Base-by-base conservation (phyloP, 1,140 invertebrate species). In the Atopsyche davidsoni region DNA sequence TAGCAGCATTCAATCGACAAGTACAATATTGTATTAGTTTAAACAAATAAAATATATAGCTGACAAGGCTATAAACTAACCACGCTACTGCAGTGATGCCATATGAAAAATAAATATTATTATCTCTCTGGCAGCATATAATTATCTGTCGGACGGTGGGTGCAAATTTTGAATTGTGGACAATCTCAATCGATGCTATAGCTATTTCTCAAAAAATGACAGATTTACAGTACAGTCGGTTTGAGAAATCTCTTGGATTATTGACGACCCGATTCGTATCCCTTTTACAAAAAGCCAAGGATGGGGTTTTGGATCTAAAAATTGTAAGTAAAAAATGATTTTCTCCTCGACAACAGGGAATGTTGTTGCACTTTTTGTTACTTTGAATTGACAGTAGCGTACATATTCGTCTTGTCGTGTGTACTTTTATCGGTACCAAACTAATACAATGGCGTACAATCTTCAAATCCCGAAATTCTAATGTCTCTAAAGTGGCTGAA, bases 201-300 rank as follows among this genome's bases (percentile, higher is more conserved):
- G 49, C 43, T 9, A n/a, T 39, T 51, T 44, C 45, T 44, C 18
- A 17, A 44, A 39, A 51, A 42, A 58, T 58, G 56, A 58, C 69
- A 9, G 71, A 71, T 55, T 59, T 65, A 41, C 66, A 62, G 53
- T 73, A 69, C 46, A 72, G 72, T 60, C 65, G 72, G 57, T 68
- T 71, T 62, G 70, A 73, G 66, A 81, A 81, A 69, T 96, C 92
- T 36, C 75, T 98, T 42, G 92, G 91, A 59, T 78, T 95, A 55
- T 77, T 98, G 47, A 97, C 95, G 21, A 91, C 92, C 64, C 89
- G 89, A 64, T 98, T 98, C 76, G 88, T 97, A 44, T 80, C 82
- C 44, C 74, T 98, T 53, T 75, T 98, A 36, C 84, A 94, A 70
- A 81, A 80, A 61, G 88, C 91, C 46, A 84, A 86, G 45, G 86